Percentiles rank a stretch among this genome's conserved stretches.
Conservation (phyloP, 2,797 vertebrate species). For the Pogoniulus pusillus region DNA sequence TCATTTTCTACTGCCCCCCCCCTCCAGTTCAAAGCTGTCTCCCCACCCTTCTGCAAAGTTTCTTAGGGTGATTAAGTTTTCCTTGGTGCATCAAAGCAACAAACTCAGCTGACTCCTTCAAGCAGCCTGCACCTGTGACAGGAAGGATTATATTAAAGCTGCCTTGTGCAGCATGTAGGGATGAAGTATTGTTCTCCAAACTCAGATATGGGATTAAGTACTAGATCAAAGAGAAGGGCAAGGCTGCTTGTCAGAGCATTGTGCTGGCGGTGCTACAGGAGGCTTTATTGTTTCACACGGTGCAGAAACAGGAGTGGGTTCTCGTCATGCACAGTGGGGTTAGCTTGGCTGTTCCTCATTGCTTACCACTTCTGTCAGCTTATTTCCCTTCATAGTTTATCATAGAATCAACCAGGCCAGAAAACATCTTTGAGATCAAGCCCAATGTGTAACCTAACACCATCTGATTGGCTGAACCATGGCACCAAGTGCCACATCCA, state of each 20-base stretch:
- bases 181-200: neutral
- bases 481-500: no score
- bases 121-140: neutral
- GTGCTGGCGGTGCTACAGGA: neutral
- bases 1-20: neutral
- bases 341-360: neutral
- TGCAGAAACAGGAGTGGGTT: neutral
- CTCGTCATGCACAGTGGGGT: neutral
- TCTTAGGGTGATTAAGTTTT: neutral
- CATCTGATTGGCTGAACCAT: no score
- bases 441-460: no score
- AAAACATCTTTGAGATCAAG: no score
- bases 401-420: no score
- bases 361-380: neutral
- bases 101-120: neutral
- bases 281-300: neutral
- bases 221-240: neutral
- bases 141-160: neutral
- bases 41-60: neutral
- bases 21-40: neutral
- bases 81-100: neutral
- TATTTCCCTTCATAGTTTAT: no score
- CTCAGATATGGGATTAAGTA: neutral
- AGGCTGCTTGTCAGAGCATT: neutral
- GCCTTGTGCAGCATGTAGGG: neutral